phyloP scores from a whole-genome alignment of 2,888 invertebrate species.

The Sinopyrophorus schimmeli region DNA sequence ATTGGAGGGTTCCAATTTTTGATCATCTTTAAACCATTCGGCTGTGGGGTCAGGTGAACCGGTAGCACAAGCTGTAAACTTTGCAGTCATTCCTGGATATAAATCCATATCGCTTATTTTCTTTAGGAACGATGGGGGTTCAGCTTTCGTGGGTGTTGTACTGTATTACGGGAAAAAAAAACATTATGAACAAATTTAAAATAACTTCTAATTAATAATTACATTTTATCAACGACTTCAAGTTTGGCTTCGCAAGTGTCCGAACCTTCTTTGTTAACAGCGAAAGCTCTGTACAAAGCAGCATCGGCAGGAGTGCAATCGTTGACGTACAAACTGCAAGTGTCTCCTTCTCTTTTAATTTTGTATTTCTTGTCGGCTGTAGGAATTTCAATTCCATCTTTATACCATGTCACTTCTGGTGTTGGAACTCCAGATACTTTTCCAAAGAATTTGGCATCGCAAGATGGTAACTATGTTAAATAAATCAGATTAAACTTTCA shows the following conservation, averaged over 20 bases:
- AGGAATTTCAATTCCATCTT: constrained; percentile 73
- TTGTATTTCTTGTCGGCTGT: constrained; percentile 74
- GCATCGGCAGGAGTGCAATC: constrained; percentile 70
- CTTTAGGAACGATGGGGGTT: constrained; percentile 87
- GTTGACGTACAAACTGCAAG: constrained; percentile 73
- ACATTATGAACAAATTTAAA: too few relatives aligned
- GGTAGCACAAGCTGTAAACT: constrained; percentile 90
- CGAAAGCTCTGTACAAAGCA: constrained; percentile 77
- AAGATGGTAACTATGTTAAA: constrained; percentile 65
- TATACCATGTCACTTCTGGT: constrained; percentile 87
- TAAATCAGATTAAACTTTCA: constrained; percentile 11
- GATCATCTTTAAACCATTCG: constrained; percentile 83
- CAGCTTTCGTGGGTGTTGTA: constrained; percentile 72
- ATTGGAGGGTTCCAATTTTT: constrained; percentile 78
- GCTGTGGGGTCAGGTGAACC: constrained; percentile 87
- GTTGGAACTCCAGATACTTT: constrained; percentile 79
- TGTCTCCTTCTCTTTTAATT: constrained; percentile 78
- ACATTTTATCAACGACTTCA: constrained; percentile 83
- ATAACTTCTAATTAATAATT: constrained; percentile 50
- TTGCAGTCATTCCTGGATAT: constrained; percentile 84
- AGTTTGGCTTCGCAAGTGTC: constrained; percentile 74
- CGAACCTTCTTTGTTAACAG: constrained; percentile 79
- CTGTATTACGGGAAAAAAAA: constrained; percentile 61
- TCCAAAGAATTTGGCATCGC: constrained; percentile 82
- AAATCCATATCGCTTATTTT: constrained; percentile 87